Percentiles rank a stretch among this genome's conserved stretches.
These are phyloP conservation scores for Cheilosia pagana DNA, from an alignment of 2,888 invertebrate species.

Conservation along the genomic window DNA sequence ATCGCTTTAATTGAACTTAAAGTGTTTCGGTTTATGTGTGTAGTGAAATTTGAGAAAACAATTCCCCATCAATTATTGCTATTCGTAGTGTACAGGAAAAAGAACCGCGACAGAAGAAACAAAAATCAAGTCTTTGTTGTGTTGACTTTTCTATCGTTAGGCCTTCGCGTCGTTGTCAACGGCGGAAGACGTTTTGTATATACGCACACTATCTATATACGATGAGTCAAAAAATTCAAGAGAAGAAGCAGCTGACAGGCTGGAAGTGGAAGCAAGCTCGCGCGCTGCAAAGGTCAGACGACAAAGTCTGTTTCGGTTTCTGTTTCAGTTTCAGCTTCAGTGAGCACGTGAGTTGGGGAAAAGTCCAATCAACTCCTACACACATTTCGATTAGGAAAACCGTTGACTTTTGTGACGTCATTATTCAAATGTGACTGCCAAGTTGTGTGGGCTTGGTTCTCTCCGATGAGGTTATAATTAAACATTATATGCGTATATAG, in stretches of 20 bases:
- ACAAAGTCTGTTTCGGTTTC: constrained; percentile 5
- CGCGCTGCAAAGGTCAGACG: constrained; percentile 40
- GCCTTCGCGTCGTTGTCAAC: constrained; percentile 15
- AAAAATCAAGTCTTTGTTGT: constrained; percentile 1
- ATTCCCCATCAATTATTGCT: constrained; percentile 15
- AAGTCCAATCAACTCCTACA: constrained; percentile 57
- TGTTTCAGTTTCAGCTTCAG: constrained; percentile 39
- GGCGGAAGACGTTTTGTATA: not conserved
- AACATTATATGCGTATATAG: not conserved
- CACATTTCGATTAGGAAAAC: constrained; percentile 28
- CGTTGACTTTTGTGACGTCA: constrained; percentile 54
- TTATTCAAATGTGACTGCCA: constrained; percentile 39
- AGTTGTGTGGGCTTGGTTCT: constrained; percentile 9
- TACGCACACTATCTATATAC: not conserved
- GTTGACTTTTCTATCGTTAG: not conserved
- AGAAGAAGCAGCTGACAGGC: not conserved
- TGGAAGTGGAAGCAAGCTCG: not conserved
- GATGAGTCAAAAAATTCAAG: not conserved
- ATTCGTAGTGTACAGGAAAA: not conserved
- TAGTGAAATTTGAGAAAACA: constrained; percentile 19
- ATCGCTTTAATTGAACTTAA: constrained; percentile 26
- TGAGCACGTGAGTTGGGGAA: constrained; percentile 33
- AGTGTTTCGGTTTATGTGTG: not conserved
- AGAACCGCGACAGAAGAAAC: not conserved
- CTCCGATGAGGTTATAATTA: constrained; percentile 2